Conservation (phyloP, 2,797 vertebrate species). For the Tamandua tetradactyla region DNA sequence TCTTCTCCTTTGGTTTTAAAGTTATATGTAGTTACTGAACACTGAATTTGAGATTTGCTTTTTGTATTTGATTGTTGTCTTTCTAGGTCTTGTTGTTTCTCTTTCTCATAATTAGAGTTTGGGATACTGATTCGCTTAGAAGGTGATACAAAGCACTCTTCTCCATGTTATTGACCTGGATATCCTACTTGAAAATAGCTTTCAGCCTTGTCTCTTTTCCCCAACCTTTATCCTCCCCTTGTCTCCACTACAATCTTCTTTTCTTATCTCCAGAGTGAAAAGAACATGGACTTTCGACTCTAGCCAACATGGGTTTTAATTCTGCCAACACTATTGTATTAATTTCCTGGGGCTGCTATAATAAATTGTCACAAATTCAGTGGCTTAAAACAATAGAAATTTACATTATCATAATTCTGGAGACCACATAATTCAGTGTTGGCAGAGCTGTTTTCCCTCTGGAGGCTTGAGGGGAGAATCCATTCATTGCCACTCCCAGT, state of each 20-base stretch:
- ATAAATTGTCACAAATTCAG: neutral
- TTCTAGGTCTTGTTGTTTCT: neutral
- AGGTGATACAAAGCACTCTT: neutral
- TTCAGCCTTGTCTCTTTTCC: neutral
- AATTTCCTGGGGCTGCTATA: neutral
- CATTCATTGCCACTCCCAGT: neutral
- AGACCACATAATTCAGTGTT: neutral
- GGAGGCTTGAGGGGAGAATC: neutral
- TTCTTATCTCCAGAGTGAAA: neutral
- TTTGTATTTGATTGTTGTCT: neutral
- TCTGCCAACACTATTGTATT: neutral
- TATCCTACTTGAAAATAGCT: neutral
- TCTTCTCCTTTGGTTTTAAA: slow-evolving; percentile 38
- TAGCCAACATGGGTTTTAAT: neutral
- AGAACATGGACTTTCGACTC: slow-evolving; percentile 11
- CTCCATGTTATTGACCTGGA: neutral
- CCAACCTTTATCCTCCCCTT: neutral
- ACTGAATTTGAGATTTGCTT: slow-evolving; percentile 10
- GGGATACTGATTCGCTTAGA: neutral
- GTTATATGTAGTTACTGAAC: neutral
- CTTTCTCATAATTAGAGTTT: neutral
- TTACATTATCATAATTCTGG: neutral
- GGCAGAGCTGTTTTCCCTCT: fast-evolving
- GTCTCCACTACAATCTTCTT: neutral
- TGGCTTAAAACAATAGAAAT: slow-evolving; percentile 21